Conservation (phyloP, 2,888 invertebrate species). For the Dromius quadrimaculatus region DNA sequence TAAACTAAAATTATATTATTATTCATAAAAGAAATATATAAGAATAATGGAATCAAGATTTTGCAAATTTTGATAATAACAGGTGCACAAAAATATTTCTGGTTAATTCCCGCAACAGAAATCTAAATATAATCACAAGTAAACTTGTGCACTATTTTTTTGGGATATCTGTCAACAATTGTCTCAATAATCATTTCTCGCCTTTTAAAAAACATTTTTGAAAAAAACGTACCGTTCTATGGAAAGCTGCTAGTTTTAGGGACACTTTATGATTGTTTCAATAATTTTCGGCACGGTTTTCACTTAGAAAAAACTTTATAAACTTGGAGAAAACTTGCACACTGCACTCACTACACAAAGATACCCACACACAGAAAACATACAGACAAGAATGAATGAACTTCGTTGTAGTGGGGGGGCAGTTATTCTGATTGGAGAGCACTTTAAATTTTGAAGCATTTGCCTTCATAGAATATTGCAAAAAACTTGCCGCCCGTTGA, state of each 20-base stretch:
- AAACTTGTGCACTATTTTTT: conserved; percentile 38
- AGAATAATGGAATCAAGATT: background rate
- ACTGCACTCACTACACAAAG: conserved; percentile 51
- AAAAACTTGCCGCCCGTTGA: background rate
- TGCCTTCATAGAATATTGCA: conserved; percentile 3
- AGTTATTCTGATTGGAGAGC: conserved; percentile 16
- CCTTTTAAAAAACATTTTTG: background rate
- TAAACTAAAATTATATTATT: too few relatives aligned
- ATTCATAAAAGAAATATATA: background rate
- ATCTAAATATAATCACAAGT: conserved; percentile 44
- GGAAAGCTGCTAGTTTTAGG: background rate
- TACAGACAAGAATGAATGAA: conserved; percentile 49
- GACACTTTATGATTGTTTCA: conserved; percentile 9
- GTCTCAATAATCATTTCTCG: conserved; percentile 9
- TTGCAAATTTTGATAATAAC: conserved; percentile 6
- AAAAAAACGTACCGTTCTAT: conserved; percentile 17
- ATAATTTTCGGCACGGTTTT: conserved; percentile 31
- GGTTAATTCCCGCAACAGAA: conserved; percentile 16
- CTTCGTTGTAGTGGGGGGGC: conserved; percentile 17
- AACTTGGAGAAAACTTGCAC: conserved; percentile 44
- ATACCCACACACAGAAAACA: conserved; percentile 50
- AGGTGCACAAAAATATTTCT: conserved; percentile 27
- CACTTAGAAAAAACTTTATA: conserved; percentile 42
- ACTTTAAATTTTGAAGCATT: conserved; percentile 14
- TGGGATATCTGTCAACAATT: conserved; percentile 37